Percentiles rank a stretch among this genome's conserved stretches.
These are phyloP conservation scores for Amiota mariae DNA, from an alignment of 2,888 invertebrate genomes.

Conservation along the genomic window DNA sequence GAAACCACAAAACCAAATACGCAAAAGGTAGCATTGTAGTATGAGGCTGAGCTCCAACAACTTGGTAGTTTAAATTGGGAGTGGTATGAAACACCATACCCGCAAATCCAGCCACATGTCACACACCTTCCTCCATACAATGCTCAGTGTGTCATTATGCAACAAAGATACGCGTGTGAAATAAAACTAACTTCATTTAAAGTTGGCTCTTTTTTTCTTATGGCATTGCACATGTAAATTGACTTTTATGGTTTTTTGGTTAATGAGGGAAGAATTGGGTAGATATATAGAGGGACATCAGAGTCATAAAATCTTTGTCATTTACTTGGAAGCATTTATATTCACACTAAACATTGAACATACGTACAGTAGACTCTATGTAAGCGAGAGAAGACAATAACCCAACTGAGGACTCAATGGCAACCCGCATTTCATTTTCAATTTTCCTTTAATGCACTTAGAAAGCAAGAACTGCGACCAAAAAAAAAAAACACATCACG, in stretches of 20 bases:
- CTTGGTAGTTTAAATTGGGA: not conserved
- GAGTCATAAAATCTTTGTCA: too few relatives aligned
- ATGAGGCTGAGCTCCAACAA: too few relatives aligned
- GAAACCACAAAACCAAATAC: not conserved
- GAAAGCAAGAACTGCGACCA: not conserved
- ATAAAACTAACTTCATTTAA: conserved; percentile 23
- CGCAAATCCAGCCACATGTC: too few relatives aligned
- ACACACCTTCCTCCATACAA: too few relatives aligned
- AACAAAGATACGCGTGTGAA: conserved; percentile 25
- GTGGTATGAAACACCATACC: not conserved
- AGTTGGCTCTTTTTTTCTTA: not conserved
- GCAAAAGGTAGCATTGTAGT: too few relatives aligned
- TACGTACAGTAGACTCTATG: not conserved
- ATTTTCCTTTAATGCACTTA: conserved; percentile 22
- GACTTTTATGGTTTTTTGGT: conserved; percentile 1
- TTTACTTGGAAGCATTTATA: not conserved
- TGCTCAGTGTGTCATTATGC: not conserved
- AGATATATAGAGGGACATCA: not conserved
- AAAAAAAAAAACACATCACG: not conserved
- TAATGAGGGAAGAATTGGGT: not conserved
- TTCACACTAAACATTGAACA: not conserved
- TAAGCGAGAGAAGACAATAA: not conserved
- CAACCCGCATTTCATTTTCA: conserved; percentile 5
- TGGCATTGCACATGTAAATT: not conserved
- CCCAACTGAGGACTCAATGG: not conserved